Conservation (phyloP, 2,888 invertebrate genomes). For the Lithophane leautieri region DNA sequence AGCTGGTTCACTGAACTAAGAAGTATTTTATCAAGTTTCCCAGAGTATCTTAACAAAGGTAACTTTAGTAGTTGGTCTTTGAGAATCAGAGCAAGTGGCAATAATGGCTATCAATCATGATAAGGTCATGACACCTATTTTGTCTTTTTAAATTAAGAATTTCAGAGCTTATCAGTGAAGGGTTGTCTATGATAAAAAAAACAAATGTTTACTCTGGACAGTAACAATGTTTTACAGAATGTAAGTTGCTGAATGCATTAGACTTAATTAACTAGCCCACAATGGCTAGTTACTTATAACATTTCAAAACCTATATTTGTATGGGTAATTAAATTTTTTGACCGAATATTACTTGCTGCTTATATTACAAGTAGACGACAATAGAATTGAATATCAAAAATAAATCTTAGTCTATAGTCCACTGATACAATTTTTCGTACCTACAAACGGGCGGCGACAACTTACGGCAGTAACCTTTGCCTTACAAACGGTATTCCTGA, state of each 20-base stretch:
- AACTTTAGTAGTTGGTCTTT: conserved; percentile 20
- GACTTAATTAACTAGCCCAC: neutral
- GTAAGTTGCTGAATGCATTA: neutral
- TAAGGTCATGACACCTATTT: conserved; percentile 23
- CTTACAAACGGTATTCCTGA: conserved; percentile 13
- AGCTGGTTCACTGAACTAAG: conserved; percentile 71
- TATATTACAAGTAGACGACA: conserved; percentile 5
- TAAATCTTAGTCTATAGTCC: neutral
- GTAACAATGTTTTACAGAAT: neutral
- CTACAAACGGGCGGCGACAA: neutral
- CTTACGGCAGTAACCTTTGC: conserved; percentile 25
- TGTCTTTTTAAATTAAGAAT: conserved; percentile 4
- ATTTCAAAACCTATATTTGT: conserved; percentile 12
- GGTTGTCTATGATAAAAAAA: neutral
- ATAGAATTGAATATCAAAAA: neutral
- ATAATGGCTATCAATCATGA: conserved; percentile 51
- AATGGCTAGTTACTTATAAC: conserved; percentile 13
- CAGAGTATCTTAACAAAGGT: conserved; percentile 43
- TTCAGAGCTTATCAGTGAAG: neutral
- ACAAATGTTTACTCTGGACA: neutral
- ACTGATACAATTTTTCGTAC: too few relatives aligned
- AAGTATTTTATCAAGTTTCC: conserved; percentile 62
- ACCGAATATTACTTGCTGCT: conserved; percentile 3
- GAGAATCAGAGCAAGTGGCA: conserved; percentile 28
- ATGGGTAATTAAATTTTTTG: neutral